A percentile compares a stretch with the other conserved stretches of the same genome.
phyloP scores from a whole-genome alignment of 2,113 vertebrate genomes.

The Ctenodactylus gundi region DNA sequence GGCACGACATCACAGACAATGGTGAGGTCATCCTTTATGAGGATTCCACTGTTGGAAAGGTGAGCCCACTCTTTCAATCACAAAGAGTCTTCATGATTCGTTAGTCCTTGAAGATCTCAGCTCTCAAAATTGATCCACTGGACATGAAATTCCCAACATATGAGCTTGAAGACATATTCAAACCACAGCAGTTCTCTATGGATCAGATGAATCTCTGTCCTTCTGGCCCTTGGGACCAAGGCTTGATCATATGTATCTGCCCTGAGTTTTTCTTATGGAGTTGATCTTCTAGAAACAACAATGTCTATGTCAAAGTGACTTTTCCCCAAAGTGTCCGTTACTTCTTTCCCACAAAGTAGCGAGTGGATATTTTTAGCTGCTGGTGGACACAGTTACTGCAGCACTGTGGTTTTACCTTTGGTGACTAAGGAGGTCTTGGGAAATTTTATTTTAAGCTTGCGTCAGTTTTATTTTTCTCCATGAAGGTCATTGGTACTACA shows the following conservation, averaged over 20 bases:
- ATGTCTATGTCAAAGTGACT: neutral
- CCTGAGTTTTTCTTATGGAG: neutral
- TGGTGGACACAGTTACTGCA: neutral
- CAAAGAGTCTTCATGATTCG: neutral
- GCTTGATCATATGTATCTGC: neutral
- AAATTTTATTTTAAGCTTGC: constrained; percentile 43
- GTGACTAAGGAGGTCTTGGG: neutral
- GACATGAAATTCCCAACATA: neutral
- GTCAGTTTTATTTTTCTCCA: neutral
- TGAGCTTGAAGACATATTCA: neutral
- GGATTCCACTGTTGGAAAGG: neutral
- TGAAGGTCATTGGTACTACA: neutral
- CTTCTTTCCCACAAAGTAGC: neutral
- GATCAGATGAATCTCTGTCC: neutral
- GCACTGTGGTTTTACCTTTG: neutral
- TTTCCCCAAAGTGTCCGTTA: neutral
- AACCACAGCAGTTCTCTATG: neutral
- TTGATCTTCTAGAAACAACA: neutral
- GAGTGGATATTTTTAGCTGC: constrained; percentile 1
- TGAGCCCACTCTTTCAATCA: neutral
- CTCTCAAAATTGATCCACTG: neutral
- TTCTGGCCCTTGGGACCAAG: neutral
- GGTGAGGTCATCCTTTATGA: neutral
- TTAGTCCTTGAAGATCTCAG: neutral
- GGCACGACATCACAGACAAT: neutral